Base-by-base conservation (phyloP, 2,113 vertebrate species). In the Stomatorhinus ivindoensis region DNA sequence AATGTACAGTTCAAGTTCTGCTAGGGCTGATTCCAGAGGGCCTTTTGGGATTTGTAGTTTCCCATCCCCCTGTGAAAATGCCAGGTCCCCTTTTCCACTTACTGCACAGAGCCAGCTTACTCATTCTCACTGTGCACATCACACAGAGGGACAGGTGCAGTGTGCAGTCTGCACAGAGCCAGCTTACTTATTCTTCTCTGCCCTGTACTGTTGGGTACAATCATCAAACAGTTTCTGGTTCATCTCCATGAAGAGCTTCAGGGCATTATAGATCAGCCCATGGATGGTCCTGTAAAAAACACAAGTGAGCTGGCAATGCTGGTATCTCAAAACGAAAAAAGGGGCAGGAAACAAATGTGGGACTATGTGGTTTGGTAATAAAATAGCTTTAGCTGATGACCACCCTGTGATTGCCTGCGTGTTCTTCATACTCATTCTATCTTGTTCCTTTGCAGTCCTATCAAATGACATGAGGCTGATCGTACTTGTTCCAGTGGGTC, bases 221-320 rank as follows among this genome's bases (percentile, higher is more conserved):
- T 99, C 98, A 87, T 99, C 98, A 69, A 99, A 99, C 88, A 99
- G 96, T 93, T 99, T 99, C 95, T 99, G 98, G 96, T 99, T 99
- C 98, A 99, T 99, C 94, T 99, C 98, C 98, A 99, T 99, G 94
- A 99, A 99, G 93, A 99, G 97, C 91, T 99, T 99, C 93, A 99
- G 94, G n/a, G 98, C 98, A 8, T 99, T 99, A 94, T 99, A 99
- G 94, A 99, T 99, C 95, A 99, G 93, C 89, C 98, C 98, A 15
- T 99, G 98, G 94, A 99, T 99, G 11, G 98, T 99, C 95, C 98
- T 99, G 92, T 88, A 91, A 42, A 50, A 65, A 42, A 11, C 15
- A 80, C 35, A 80, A 39, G 39, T 7, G 5, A 42, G 69, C 1
- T 1, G 11, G 35, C 69, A 39, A 39, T 15, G 31, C 69, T 39